These are phyloP conservation scores for Oligia latruncula DNA, from an alignment of 2,888 invertebrate genomes.

Conservation along the genomic window DNA sequence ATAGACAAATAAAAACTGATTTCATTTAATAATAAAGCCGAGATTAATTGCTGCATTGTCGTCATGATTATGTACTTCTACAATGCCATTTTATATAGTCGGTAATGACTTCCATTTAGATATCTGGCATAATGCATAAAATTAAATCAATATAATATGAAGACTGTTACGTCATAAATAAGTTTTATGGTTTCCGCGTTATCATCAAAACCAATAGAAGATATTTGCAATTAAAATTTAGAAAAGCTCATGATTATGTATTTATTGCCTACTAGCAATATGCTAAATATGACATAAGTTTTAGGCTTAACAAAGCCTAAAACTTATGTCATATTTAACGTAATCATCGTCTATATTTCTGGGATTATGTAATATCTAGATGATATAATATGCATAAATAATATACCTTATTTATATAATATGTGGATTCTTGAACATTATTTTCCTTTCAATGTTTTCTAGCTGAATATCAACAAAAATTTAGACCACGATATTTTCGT, in stretches of 20 bases:
- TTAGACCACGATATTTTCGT: neutral
- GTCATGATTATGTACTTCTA: constrained; percentile 47
- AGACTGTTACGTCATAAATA: constrained; percentile 57
- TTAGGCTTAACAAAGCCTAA: neutral
- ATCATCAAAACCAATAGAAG: constrained; percentile 48
- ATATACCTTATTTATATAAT: neutral
- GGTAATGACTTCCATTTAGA: constrained; percentile 51
- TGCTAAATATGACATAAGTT: constrained; percentile 38
- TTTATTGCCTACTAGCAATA: constrained; percentile 33
- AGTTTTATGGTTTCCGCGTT: constrained; percentile 61
- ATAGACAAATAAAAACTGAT: constrained; percentile 54
- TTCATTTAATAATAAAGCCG: constrained; percentile 48
- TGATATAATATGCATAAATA: constrained; percentile 12
- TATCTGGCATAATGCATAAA: constrained; percentile 46
- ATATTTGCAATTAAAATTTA: constrained; percentile 69
- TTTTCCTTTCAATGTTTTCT: neutral
- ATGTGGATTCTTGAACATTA: neutral
- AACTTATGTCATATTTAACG: neutral
- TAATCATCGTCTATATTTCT: neutral
- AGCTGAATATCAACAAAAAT: neutral
- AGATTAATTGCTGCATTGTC: constrained; percentile 59
- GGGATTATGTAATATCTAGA: constrained; percentile 17
- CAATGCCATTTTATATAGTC: constrained; percentile 35
- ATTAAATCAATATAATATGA: constrained; percentile 28
- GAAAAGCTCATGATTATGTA: constrained; percentile 58